These are phyloP conservation scores for Podotricha telesiphe DNA, from an alignment of 2,888 invertebrate genomes.

Conservation along the genomic window DNA sequence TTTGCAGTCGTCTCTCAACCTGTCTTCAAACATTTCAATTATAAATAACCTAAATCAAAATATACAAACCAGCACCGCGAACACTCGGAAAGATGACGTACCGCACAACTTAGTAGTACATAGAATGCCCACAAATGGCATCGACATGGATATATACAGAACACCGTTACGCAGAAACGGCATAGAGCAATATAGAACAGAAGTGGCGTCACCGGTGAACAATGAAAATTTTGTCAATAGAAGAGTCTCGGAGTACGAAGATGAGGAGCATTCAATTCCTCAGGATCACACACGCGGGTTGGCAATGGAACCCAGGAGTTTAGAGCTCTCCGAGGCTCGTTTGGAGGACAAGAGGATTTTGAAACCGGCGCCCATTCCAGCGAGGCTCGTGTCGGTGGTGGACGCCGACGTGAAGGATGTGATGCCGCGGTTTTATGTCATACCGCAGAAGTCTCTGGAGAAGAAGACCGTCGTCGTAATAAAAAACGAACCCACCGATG, in stretches of 20 bases:
- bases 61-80: conserved; percentile 63
- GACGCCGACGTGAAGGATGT: conserved; percentile 67
- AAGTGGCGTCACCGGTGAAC: conserved; percentile 64
- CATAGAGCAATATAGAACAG: conserved; percentile 62
- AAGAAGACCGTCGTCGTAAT: conserved; percentile 85
- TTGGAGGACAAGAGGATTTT: conserved; percentile 69
- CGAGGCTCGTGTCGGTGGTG: conserved; percentile 67
- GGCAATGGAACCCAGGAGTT: conserved; percentile 57
- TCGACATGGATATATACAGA: conserved; percentile 67
- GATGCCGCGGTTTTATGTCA: conserved; percentile 71
- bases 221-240: conserved; percentile 71
- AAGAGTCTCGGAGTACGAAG: conserved; percentile 74
- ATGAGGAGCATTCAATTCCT: conserved; percentile 62
- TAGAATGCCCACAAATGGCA: conserved; percentile 65
- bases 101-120: conserved; percentile 74
- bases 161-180: conserved; percentile 65
- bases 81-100: conserved; percentile 62
- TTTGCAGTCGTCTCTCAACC: conserved; percentile 57
- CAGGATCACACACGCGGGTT: conserved; percentile 61
- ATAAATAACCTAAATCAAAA: conserved; percentile 61
- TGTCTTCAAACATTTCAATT: conserved; percentile 67
- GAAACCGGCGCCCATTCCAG: conserved; percentile 75
- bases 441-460: conserved; percentile 77
- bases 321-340: conserved; percentile 68
- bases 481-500: conserved; percentile 84